Conservation (phyloP, 2,797 vertebrate genomes). For the Pogoniulus pusillus region DNA sequence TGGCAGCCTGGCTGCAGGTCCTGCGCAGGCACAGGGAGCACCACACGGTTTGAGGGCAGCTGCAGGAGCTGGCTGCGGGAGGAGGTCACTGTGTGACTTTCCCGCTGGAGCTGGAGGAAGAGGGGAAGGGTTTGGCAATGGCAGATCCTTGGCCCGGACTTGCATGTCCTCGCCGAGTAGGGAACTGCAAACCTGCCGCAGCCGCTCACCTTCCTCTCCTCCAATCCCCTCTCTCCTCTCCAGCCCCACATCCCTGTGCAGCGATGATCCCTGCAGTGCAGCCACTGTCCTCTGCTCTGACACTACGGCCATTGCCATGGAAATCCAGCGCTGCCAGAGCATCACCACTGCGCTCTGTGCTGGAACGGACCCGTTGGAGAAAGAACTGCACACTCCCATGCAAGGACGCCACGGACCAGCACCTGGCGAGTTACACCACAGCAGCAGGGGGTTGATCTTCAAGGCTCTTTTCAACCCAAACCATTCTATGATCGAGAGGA, state of each 20-base stretch:
- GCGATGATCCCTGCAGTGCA: background rate
- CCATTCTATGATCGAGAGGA: background rate
- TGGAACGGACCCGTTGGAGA: rapidly evolving
- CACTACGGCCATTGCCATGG: background rate
- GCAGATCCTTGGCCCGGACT: background rate
- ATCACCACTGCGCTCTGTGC: rapidly evolving
- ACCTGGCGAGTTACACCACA: rapidly evolving
- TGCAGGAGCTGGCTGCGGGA: background rate
- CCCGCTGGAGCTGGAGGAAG: background rate
- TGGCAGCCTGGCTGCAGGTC: rapidly evolving
- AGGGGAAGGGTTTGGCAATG: background rate
- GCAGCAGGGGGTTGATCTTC: no score
- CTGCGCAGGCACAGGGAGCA: background rate
- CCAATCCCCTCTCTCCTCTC: background rate
- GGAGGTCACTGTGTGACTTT: background rate
- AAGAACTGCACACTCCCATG: rapidly evolving
- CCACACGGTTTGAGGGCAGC: rapidly evolving
- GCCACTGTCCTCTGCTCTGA: background rate
- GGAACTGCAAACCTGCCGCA: background rate
- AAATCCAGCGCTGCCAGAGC: background rate
- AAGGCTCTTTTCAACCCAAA: no score
- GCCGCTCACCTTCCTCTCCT: background rate
- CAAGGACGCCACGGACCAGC: rapidly evolving
- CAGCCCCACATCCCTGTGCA: background rate
- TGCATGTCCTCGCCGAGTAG: background rate